Conservation (phyloP, 2,113 vertebrate genomes). For the Pseudorhombus dupliciocellatus region DNA sequence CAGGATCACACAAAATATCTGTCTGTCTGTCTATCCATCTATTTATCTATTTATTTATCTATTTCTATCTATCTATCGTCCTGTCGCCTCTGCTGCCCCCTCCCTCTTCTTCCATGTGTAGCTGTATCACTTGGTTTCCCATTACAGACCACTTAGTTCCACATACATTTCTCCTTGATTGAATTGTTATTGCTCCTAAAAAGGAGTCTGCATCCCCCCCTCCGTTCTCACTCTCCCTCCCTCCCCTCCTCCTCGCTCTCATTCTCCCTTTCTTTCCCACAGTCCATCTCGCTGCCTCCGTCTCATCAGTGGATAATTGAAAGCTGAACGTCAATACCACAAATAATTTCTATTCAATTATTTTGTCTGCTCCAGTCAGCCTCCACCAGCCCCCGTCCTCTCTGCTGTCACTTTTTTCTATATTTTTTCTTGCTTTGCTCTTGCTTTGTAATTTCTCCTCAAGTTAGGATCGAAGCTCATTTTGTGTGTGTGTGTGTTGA, state of each 20-base stretch:
- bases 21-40: neutral
- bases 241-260: neutral
- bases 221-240: neutral
- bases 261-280: slow-evolving; percentile 5
- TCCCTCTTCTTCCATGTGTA: slow-evolving; percentile 21
- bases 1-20: too few relatives aligned
- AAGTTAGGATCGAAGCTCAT: slow-evolving; percentile 40
- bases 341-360: slow-evolving; percentile 73
- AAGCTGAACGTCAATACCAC: slow-evolving; percentile 72
- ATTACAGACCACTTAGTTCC: slow-evolving; percentile 78
- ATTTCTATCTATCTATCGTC: neutral
- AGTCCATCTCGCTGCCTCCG: slow-evolving; percentile 42
- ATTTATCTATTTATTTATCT: neutral
- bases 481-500: slow-evolving; percentile 20
- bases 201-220: slow-evolving; percentile 34
- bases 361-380: slow-evolving; percentile 63
- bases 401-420: neutral
- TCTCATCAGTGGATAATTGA: slow-evolving; percentile 71
- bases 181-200: slow-evolving; percentile 76
- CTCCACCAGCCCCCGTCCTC: slow-evolving; percentile 18
- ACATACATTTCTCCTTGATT: slow-evolving; percentile 74
- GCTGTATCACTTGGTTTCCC: slow-evolving; percentile 56
- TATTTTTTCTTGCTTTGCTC: slow-evolving; percentile 44
- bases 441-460: slow-evolving; percentile 55
- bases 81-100: slow-evolving; percentile 1